Evolutionary conservation across 2,888 invertebrate species (phyloP), one percentile per base, ranked within the genome.

Genomic region (Pterostichus madidus): DNA sequence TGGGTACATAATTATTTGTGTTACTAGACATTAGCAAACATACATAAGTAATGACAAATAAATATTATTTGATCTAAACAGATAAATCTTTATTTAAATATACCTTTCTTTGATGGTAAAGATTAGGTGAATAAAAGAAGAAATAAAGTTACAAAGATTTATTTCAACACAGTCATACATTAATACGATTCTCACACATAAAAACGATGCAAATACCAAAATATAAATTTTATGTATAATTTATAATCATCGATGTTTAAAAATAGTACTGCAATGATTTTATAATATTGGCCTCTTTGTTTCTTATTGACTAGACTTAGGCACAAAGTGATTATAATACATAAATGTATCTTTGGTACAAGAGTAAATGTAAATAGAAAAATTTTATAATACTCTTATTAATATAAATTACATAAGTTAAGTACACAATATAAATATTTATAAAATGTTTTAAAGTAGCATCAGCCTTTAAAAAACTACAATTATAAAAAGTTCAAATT

Each of bases 231-330:
- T 39, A 39, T 64, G 68, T 80, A 77, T 44, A 80, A 52, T 35
- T 53, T 71, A 71, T 80, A 75, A 53, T 75, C 52, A 52, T 80
- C 71, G 81, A 56, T 75, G 64, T 80, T 49, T 32, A 49, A 56
- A 56, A 56, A 56, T 49, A 49, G 8, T 49, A 56, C 56, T 8
- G 44, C 17, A 64, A 39, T 17, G 17, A 71, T 44, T 71, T 64
- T 13, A 71, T 46, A 81, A 75, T 75, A 81, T 81, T 81, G 81
- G 81, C 81, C 81, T 75, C 81, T 81, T 75, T 81, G 68, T 49
- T 79, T 64, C 81, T 81, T 81, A 81, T 73, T 81, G 81, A 81
- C 81, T 81, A 81, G 81, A 81, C 56, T 81, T 71, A 81, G 81
- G 81, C 81, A 81, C 80, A 68, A 73, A 73, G 80, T 80, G 80